Evolutionary conservation across 2,113 vertebrate species (phyloP).

Genomic region (Rhegmatorhina hoffmannsi): DNA sequence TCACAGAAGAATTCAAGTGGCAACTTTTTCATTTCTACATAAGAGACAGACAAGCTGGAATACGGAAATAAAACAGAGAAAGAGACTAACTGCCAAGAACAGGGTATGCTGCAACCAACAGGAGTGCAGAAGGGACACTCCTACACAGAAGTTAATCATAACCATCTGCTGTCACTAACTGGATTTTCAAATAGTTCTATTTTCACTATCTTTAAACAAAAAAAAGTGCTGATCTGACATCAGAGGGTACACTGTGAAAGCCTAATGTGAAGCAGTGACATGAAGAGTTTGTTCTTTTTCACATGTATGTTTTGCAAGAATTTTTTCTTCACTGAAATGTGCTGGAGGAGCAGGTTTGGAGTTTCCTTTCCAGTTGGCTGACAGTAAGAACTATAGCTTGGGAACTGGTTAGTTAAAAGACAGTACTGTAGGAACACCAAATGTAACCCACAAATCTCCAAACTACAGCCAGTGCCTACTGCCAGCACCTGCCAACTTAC

Average conservation of each 20-base stretch:
- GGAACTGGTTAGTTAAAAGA: background rate
- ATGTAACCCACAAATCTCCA: background rate
- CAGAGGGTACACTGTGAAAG: background rate
- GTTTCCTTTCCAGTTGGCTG: background rate
- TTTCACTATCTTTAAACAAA: background rate
- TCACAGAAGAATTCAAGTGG: background rate
- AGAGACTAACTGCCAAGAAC: background rate
- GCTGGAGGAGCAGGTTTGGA: background rate
- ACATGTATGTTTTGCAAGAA: background rate
- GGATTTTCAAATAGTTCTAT: background rate
- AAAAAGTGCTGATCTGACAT: background rate
- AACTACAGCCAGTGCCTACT: background rate
- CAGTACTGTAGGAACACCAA: background rate
- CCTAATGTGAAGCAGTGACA: background rate
- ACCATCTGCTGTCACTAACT: background rate
- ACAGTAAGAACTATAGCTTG: background rate
- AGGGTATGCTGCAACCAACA: background rate
- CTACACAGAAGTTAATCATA: background rate
- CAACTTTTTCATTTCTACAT: background rate
- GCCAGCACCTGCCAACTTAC: slow-evolving; percentile 61
- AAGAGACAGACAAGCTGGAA: background rate
- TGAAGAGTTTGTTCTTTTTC: background rate
- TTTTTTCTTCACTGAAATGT: background rate
- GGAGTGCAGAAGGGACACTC: background rate
- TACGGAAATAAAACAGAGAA: background rate